Evolutionary conservation across 2,113 vertebrate genomes (phyloP), one percentile per base, ranked within the genome.

Genomic region (Carollia perspicillata): DNA sequence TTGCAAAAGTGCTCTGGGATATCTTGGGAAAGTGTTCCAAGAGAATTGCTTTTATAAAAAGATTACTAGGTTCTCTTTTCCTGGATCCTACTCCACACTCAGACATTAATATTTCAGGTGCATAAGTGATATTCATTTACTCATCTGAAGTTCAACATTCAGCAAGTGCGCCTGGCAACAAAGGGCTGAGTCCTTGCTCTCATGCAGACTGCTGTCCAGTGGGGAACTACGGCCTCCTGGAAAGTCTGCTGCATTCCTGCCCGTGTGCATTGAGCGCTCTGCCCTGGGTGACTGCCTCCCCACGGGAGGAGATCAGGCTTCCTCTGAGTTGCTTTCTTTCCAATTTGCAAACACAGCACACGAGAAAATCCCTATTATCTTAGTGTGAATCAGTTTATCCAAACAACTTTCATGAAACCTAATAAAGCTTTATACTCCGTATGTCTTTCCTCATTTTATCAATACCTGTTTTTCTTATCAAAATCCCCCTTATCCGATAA

Each of bases 1-100:
- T 96, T 96, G 84, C 89, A 90, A 91, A 93, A 96, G 65, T 75
- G 44, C 91, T 86, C 83, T 94, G 78, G 85, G 94, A 83, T 83
- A 58, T 85, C 77, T 80, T 96, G 89, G 69, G 85, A 63, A 96
- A 95, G 55, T 53, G 42, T 95, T 97, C 81, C 91, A 93, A 84
- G 80, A 90, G 78, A 80, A 65, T 2, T 60, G 89, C 72, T 95
- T 75, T 93, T 94, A 88, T 55, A 63, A 94, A 91, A 92, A 78
- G 63, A 86, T 91, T 65, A 58, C 47, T 74, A 71, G 53, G 42
- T 79, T 93, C 58, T 85, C 69, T 88, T 78, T 65, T 96, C 74
- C 90, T 89, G 81, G 60, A 81, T 74, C 33, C 30, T 69, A 78
- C 35, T 44, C 58, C 35, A 77, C 6, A 35, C 72, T 60, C 53